Conservation (phyloP, 37 sponge, comb jelly and placozoan species). For the Hexactinellida sp. region DNA sequence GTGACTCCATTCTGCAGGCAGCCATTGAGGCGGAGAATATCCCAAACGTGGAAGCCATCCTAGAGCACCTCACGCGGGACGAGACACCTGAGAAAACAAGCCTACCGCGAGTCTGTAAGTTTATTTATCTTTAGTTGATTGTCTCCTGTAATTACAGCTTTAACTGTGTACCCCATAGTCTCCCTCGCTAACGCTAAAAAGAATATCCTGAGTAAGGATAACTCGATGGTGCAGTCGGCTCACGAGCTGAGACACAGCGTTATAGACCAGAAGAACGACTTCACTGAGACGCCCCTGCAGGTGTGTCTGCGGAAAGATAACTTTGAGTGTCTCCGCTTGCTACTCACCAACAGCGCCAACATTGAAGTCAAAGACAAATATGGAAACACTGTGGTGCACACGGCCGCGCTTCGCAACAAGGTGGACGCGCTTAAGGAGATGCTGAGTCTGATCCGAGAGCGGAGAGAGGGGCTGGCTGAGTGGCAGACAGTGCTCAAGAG, state of each 20-base stretch:
- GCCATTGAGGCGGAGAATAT: not conserved
- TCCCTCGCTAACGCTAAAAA: no score
- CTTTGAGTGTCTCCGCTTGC: not conserved
- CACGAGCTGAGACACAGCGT: no score
- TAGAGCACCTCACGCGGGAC: not conserved
- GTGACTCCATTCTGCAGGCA: not conserved
- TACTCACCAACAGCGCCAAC: not conserved
- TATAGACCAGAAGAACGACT: not conserved
- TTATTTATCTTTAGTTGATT: no score
- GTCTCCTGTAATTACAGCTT: no score
- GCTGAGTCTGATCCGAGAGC: not conserved
- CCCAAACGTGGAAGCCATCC: not conserved
- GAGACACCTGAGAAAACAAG: not conserved
- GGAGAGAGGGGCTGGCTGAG: not conserved
- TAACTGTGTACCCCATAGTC: no score
- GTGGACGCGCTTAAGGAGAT: not conserved
- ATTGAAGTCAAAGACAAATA: not conserved
- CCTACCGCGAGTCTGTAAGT: not conserved
- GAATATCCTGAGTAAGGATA: no score
- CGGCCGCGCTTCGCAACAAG: not conserved
- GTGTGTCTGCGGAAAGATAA: constrained; percentile 7
- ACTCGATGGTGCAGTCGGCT: no score
- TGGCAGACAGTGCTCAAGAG: not conserved
- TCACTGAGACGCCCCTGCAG: not conserved
- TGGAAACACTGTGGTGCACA: not conserved